Evolutionary conservation across 2,888 invertebrate genomes (phyloP), one percentile per base, ranked within the genome.

Genomic region (Dione vanillae): DNA sequence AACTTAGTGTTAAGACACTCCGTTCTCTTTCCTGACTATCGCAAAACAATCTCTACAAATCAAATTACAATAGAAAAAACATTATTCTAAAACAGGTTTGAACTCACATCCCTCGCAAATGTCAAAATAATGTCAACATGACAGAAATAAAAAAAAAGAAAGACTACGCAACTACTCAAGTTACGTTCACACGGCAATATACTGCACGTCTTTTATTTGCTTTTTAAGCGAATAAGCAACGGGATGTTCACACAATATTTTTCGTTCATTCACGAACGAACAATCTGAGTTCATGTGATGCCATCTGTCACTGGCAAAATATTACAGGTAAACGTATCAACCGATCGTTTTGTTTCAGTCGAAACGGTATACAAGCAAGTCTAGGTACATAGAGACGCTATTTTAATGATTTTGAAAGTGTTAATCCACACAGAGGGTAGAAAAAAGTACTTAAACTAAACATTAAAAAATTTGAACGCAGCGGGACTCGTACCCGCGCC

Each of bases 131-230:
- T 5, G 27, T 27, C 27, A 27, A 27, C 5, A 27, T 27, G 27
- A 27, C 27, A 27, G 27, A 27, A 27, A 47, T 5, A 47, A 47
- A 47, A 16, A 5, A 3, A 16, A 49, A 14, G 7, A 20, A 51
- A 54, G 37, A n/a, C 6, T 37, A 16, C 40, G 40, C 56, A 40
- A 16, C 16, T 16, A 16, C 56, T 56, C 16, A 56, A 56, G 12
- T 56, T 56, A 56, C 56, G 56, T 56, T 56, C 56, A 56, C 56
- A 56, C 56, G 56, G 56, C 56, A 40, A 56, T 56, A 16, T 37
- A 37, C 37, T 10, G 9, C 19, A 10, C 0, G 35, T 9, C 16
- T 56, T 54, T 56, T 56, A 56, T 19, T 37, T 6, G 16, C 16
- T 56, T 56, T 56, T 40, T 56, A 56, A 10, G 16, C 56, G 56